Evolutionary conservation across 1,140 invertebrate species (phyloP), one percentile per base, ranked within the genome.

Genomic region (Bactericera cockerelli): DNA sequence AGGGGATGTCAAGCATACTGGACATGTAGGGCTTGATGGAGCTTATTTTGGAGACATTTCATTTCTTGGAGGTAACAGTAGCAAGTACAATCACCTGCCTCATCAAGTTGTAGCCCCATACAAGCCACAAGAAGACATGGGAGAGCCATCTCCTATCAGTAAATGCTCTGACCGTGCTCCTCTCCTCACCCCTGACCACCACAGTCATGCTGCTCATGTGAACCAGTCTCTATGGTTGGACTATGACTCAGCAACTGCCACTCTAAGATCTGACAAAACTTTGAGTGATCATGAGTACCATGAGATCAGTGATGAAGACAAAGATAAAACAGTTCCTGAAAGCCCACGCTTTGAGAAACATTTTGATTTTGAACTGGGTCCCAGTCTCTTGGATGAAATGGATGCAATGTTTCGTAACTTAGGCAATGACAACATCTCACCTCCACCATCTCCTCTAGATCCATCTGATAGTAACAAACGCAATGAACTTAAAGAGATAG

Each of bases 1-100:
- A 71, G 93, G 92, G 31, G 94, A 98, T 73, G 80, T 98, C 0
- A 92, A 95, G 68, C 95, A 98, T 69, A 98, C 93, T 0, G 90
- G 89, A 1, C 95, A 99, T 71, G 90, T 98, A 2, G 95, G 96
- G 1, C 77, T 95, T 13, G 95, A 98, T 72, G 95, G 95, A 3
- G 89, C 90, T 58, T 92, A 92, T 68, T 98, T 98, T 71, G 94
- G 95, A 0, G 93, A 97, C 72, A 82, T 98, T 56, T 84, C 88
- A 49, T 93, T 92, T 67, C 74, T 93, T 21, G 81, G 79, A 24
- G 80, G 81, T 26, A 83, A 78, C 26, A 63, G 58, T 56, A 22
- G 28, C 49, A 36, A 86, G 74, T 87, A 87, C 69, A 80, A 83
- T 60, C 82, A 83, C 64, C 72, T 89, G 58, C 89, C 89, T 21